phyloP scores from a whole-genome alignment of 2,797 vertebrate genomes.

The Neostethus bicornis region DNA sequence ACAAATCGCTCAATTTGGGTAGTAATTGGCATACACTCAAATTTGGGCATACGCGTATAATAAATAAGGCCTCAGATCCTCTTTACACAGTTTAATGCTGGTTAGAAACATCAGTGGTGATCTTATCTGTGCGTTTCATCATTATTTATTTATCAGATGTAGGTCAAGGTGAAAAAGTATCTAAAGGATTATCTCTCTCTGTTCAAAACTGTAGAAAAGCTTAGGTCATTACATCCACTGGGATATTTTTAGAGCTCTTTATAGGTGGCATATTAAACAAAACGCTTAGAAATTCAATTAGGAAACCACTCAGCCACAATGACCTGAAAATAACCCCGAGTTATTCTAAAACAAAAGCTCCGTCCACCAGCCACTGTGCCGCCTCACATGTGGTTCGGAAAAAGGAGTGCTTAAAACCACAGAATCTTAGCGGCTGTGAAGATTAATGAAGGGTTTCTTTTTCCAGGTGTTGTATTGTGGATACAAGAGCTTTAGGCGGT shows the following conservation, averaged over 20 bases:
- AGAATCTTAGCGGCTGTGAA: slow-evolving; percentile 70
- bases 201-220: slow-evolving; percentile 75
- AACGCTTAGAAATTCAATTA: slow-evolving; percentile 82
- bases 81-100: slow-evolving; percentile 46
- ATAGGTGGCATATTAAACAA: slow-evolving; percentile 81
- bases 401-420: slow-evolving; percentile 72
- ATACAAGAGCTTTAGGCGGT: slow-evolving; percentile 81
- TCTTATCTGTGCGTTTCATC: slow-evolving; percentile 54
- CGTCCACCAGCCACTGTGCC: slow-evolving; percentile 57
- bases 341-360: slow-evolving; percentile 73
- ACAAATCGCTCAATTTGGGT: no score
- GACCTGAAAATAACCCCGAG: slow-evolving; percentile 80
- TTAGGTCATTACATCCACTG: slow-evolving; percentile 74
- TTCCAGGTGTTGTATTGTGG: slow-evolving; percentile 87
- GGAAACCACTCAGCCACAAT: slow-evolving; percentile 75
- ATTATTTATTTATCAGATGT: slow-evolving; percentile 69
- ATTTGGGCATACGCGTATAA: no score
- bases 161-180: slow-evolving; percentile 61
- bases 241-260: slow-evolving; percentile 78
- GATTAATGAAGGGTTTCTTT: slow-evolving; percentile 84
- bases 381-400: slow-evolving; percentile 76
- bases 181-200: slow-evolving; percentile 58
- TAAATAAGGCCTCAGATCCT: slow-evolving; percentile 37
- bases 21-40: no score
- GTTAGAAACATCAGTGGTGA: slow-evolving; percentile 55